Conservation (phyloP, 1,140 invertebrate species). For the Formica selysi region DNA sequence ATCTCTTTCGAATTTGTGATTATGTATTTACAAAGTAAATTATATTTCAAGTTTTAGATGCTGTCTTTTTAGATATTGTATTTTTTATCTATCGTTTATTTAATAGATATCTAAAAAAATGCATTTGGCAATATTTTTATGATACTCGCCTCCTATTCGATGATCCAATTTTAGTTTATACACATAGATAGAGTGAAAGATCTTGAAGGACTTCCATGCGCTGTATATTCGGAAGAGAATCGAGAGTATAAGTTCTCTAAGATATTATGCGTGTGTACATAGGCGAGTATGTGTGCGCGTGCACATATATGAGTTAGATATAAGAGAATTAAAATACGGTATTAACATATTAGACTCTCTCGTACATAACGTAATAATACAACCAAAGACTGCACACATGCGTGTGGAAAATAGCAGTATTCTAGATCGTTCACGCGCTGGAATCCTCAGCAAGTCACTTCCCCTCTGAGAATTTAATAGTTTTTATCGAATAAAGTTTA, state of each 20-base stretch:
- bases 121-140: slow-evolving; percentile 31
- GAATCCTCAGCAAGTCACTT: neutral
- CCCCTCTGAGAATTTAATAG: slow-evolving; percentile 4
- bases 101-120: neutral
- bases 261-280: neutral
- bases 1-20: neutral
- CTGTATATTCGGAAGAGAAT: neutral
- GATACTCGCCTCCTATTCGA: neutral
- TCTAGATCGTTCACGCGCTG: slow-evolving; percentile 74
- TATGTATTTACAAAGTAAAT: neutral
- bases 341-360: slow-evolving; percentile 38
- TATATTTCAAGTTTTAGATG: neutral
- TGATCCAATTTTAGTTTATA: slow-evolving; percentile 24
- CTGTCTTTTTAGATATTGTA: neutral
- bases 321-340: slow-evolving; percentile 27
- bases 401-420: slow-evolving; percentile 79
- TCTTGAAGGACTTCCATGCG: neutral
- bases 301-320: slow-evolving; percentile 40
- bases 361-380: slow-evolving; percentile 75
- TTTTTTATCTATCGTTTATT: neutral
- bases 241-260: slow-evolving; percentile 3
- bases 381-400: slow-evolving; percentile 83
- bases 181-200: neutral
- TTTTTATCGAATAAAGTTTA: neutral
- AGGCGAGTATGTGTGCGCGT: neutral